These are phyloP conservation scores for Plumapathes pennacea DNA, from an alignment of 92 coral and sea anemone genomes.

Conservation along the genomic window DNA sequence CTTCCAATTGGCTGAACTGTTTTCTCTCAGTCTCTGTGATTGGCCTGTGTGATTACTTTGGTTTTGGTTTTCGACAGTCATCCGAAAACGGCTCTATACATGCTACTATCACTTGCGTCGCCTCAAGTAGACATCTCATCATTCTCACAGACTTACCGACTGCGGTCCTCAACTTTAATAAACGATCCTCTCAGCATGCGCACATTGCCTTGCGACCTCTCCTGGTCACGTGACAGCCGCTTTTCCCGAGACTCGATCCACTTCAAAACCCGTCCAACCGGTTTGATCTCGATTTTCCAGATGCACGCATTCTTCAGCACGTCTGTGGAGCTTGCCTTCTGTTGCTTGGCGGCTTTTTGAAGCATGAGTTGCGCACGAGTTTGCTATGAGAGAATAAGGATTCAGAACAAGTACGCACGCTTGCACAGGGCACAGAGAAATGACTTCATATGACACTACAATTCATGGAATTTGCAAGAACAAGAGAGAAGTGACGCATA, in stretches of 20 bases:
- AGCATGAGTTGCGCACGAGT: constrained; percentile 82
- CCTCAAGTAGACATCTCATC: no score
- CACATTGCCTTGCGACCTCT: constrained; percentile 28
- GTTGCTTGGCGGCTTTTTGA: constrained; percentile 52
- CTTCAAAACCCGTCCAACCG: constrained; percentile 50
- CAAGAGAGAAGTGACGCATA: no score
- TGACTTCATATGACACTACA: no score
- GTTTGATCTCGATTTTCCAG: constrained; percentile 76
- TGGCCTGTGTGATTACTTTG: no score
- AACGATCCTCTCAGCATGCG: constrained; percentile 71
- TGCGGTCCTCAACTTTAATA: constrained; percentile 84
- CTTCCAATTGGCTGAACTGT: no score
- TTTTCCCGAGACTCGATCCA: constrained; percentile 49
- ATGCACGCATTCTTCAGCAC: constrained; percentile 63
- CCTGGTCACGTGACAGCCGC: not conserved
- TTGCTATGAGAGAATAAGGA: constrained; percentile 29
- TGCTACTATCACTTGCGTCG: no score
- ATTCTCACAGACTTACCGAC: constrained; percentile 86
- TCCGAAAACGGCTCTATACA: no score
- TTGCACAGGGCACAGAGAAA: no score
- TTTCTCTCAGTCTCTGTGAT: no score
- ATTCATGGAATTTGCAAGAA: no score
- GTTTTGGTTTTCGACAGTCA: no score
- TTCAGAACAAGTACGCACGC: not conserved
- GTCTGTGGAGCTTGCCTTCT: constrained; percentile 42